phyloP scores from a whole-genome alignment of 1,140 invertebrate species.

The Druon quercuslanigerum region DNA sequence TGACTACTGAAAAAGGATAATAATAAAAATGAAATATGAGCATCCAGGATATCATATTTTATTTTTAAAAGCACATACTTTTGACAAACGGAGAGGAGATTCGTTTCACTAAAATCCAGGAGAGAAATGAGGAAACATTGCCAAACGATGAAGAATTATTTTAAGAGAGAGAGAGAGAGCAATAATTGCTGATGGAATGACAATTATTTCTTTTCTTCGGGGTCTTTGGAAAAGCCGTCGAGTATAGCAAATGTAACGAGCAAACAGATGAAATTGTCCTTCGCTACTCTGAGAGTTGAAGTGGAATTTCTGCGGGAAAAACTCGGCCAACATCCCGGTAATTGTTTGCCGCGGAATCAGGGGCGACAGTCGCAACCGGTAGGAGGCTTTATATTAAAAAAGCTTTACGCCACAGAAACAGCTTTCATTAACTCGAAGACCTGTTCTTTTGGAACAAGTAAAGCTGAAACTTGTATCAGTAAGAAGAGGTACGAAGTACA shows the following conservation, averaged over 20 bases:
- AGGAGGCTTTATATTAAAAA: slow-evolving; percentile 38
- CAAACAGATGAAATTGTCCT: slow-evolving; percentile 23
- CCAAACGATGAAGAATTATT: not conserved
- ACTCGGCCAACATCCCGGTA: slow-evolving; percentile 39
- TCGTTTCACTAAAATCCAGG: not conserved
- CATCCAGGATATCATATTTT: not conserved
- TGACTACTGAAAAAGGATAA: too few species aligned
- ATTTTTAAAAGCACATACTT: not conserved
- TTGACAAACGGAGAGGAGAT: slow-evolving; percentile 5
- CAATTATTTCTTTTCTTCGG: slow-evolving; percentile 24
- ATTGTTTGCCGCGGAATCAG: slow-evolving; percentile 42
- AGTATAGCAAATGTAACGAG: slow-evolving; percentile 15
- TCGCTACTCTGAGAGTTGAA: slow-evolving; percentile 17
- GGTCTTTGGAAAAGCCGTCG: slow-evolving; percentile 18
- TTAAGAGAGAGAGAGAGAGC: slow-evolving; percentile 12
- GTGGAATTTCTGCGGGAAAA: slow-evolving; percentile 39
- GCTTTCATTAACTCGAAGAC: slow-evolving; percentile 13
- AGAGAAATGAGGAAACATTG: slow-evolving; percentile 8
- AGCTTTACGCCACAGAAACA: slow-evolving; percentile 23
- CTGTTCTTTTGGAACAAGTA: slow-evolving; percentile 21
- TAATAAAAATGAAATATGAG: not conserved
- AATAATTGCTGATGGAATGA: slow-evolving; percentile 23
- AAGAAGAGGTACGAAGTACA: not conserved
- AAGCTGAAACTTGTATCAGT: slow-evolving; percentile 14
- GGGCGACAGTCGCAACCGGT: slow-evolving; percentile 38